Percentiles rank a stretch among this genome's conserved stretches.
Conservation (phyloP, 2,113 vertebrate genomes). For the Struthio camelus region DNA sequence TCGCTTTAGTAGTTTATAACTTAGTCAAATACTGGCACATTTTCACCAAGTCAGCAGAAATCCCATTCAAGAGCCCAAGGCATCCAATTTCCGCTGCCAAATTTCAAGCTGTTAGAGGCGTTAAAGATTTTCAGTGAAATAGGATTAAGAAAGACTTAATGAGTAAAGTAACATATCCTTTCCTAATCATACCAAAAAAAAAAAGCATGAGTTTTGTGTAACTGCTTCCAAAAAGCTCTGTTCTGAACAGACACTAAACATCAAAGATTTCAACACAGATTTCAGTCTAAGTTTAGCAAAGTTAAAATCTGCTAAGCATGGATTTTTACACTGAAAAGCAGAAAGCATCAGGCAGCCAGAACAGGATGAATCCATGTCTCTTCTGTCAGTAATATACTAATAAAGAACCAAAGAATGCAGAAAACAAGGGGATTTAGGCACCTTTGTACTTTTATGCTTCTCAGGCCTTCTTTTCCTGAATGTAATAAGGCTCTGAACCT, state of each 20-base stretch:
- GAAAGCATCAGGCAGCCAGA: neutral
- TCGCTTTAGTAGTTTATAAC: neutral
- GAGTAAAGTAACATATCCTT: neutral
- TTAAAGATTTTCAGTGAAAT: neutral
- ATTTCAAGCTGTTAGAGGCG: neutral
- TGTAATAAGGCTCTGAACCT: neutral
- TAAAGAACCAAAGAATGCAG: neutral
- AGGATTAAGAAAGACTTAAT: neutral
- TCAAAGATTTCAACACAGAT: neutral
- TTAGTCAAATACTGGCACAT: neutral
- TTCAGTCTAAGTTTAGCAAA: neutral
- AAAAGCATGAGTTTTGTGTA: neutral
- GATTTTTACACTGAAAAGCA: fast-evolving
- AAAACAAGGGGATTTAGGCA: fast-evolving
- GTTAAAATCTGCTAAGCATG: neutral
- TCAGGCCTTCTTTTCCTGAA: neutral
- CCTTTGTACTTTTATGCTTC: neutral
- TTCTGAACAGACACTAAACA: neutral
- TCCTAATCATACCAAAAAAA: neutral
- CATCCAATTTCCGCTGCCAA: neutral
- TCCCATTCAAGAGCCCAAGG: neutral
- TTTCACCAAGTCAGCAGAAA: neutral
- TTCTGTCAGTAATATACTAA: neutral
- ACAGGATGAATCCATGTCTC: neutral
- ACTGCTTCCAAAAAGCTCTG: neutral